Percentiles rank a stretch among this genome's conserved stretches.
phyloP scores from a whole-genome alignment of 1,140 invertebrate species.

The Atopsyche davidsoni region DNA sequence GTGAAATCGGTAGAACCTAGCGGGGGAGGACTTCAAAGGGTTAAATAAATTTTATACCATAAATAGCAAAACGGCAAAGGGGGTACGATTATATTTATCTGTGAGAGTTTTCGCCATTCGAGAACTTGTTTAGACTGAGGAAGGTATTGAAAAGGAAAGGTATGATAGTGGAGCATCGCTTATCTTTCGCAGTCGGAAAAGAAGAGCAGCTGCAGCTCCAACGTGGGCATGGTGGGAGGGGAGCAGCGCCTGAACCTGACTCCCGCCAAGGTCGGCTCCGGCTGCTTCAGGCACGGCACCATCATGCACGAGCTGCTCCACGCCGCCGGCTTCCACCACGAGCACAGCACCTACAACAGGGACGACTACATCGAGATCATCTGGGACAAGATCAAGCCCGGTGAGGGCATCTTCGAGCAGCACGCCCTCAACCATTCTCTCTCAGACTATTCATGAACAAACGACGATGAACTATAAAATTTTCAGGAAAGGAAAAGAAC shows the following conservation, averaged over 20 bases:
- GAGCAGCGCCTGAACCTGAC: slow-evolving; percentile 5
- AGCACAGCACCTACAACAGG: slow-evolving; percentile 60
- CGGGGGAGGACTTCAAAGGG: too few relatives aligned
- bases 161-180: slow-evolving; percentile 15
- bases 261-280: slow-evolving; percentile 25
- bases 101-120: too few relatives aligned
- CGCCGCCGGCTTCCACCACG: slow-evolving; percentile 61
- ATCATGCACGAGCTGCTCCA: slow-evolving; percentile 62
- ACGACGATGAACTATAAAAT: too few relatives aligned
- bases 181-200: slow-evolving; percentile 22
- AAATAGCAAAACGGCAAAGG: too few relatives aligned
- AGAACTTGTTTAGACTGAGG: too few relatives aligned
- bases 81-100: too few relatives aligned
- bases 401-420: slow-evolving; percentile 5
- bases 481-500: slow-evolving; percentile 45
- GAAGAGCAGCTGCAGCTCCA: slow-evolving; percentile 31
- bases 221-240: slow-evolving; percentile 32
- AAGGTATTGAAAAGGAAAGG: too few relatives aligned
- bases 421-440: too few relatives aligned
- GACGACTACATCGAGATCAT: slow-evolving; percentile 58
- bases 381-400: slow-evolving; percentile 54
- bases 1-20: too few relatives aligned
- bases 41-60: too few relatives aligned
- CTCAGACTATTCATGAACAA: too few relatives aligned
- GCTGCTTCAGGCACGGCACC: slow-evolving; percentile 27